These are phyloP conservation scores for Athalia cordata DNA, from an alignment of 2,888 invertebrate genomes.

Conservation along the genomic window DNA sequence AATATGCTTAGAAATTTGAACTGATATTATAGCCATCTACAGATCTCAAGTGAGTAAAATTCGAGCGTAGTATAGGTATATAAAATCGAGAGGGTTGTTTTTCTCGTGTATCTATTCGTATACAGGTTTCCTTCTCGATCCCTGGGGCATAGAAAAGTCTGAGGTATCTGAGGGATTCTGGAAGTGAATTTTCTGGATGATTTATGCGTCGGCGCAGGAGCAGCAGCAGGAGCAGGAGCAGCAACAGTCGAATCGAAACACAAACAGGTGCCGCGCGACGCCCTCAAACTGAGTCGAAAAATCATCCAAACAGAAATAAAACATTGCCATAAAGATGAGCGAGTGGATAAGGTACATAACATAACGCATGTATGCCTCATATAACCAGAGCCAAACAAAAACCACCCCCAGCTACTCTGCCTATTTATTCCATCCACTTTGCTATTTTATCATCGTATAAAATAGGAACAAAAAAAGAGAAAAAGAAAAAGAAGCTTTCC, in stretches of 20 bases:
- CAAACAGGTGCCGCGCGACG: slow-evolving; percentile 67
- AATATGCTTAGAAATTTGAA: too few species aligned
- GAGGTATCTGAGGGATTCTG: slow-evolving; percentile 59
- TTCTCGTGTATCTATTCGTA: not conserved
- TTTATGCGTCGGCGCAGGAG: slow-evolving; percentile 67
- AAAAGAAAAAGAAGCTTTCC: slow-evolving; percentile 53
- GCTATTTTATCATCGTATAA: slow-evolving; percentile 54
- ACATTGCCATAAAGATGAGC: slow-evolving; percentile 50
- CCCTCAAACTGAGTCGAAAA: slow-evolving; percentile 56
- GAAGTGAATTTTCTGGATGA: slow-evolving; percentile 66
- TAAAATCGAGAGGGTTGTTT: not conserved
- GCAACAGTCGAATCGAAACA: slow-evolving; percentile 55
- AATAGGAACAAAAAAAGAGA: slow-evolving; percentile 34
- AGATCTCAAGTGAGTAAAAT: too few species aligned
- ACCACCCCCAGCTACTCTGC: not conserved
- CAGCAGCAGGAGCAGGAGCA: too few species aligned
- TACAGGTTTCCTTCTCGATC: too few species aligned
- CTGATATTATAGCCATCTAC: too few species aligned
- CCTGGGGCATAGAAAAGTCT: not conserved
- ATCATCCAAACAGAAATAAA: slow-evolving; percentile 58
- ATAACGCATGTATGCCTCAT: not conserved
- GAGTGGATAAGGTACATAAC: not conserved
- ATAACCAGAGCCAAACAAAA: slow-evolving; percentile 12
- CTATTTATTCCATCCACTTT: slow-evolving; percentile 38
- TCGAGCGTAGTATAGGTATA: too few species aligned